Percentiles rank a stretch among this genome's conserved stretches.
phyloP scores from a whole-genome alignment of 2,888 invertebrate species.

The Dasysyrphus tricinctus region DNA sequence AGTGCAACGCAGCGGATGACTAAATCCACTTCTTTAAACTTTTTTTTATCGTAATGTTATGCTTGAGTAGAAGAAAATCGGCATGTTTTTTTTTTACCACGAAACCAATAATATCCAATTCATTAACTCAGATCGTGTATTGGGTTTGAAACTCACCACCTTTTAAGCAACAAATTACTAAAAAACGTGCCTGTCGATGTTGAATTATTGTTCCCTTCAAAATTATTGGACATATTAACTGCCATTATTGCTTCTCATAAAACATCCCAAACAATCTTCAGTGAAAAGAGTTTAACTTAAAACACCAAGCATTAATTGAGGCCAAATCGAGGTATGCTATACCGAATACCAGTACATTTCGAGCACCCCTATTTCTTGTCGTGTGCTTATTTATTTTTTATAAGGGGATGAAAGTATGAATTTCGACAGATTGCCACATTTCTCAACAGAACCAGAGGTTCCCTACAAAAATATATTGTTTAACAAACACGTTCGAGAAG shows the following conservation, averaged over 20 bases:
- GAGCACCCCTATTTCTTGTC: slow-evolving; percentile 16
- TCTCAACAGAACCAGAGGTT: slow-evolving; percentile 12
- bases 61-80: no score
- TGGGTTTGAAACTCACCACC: slow-evolving; percentile 17
- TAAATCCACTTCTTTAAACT: no score
- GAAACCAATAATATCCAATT: no score
- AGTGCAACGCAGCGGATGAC: no score
- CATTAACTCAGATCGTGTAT: slow-evolving; percentile 27
- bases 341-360: slow-evolving; percentile 5
- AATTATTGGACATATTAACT: slow-evolving; percentile 17
- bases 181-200: slow-evolving; percentile 30
- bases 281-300: slow-evolving; percentile 32
- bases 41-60: no score
- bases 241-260: slow-evolving; percentile 25
- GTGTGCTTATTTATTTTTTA: slow-evolving; percentile 31
- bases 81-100: no score
- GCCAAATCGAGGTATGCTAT: not conserved
- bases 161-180: slow-evolving; percentile 36
- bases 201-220: slow-evolving; percentile 11
- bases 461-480: slow-evolving; percentile 33
- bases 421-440: slow-evolving; percentile 51
- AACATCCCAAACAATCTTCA: slow-evolving; percentile 26
- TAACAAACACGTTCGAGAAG: slow-evolving; percentile 52
- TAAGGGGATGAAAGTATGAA: slow-evolving; percentile 56
- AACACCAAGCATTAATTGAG: slow-evolving; percentile 33